A percentile compares a stretch with the other conserved stretches of the same genome.
phyloP scores from a whole-genome alignment of 2,797 vertebrate species.

The Sitta carolinensis region DNA sequence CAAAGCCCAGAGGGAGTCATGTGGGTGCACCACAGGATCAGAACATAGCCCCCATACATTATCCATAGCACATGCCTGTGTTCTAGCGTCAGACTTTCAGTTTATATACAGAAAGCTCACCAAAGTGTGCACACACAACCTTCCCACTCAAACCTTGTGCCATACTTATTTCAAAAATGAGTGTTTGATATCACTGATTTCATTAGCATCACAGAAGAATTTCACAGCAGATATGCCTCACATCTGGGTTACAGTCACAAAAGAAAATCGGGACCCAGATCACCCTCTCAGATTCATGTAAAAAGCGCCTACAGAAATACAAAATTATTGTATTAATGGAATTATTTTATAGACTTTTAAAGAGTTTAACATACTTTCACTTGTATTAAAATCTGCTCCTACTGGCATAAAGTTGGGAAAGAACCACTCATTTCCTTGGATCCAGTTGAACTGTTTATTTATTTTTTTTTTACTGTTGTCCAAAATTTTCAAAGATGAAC shows the following conservation, averaged over 20 bases:
- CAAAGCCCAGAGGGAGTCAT: neutral
- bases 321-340: neutral
- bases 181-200: neutral
- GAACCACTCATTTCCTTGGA: neutral
- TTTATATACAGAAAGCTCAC: neutral
- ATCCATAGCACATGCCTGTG: accelerated
- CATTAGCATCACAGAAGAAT: neutral
- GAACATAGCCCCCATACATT: accelerated
- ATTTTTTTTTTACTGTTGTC: neutral
- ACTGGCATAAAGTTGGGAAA: neutral
- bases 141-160: neutral
- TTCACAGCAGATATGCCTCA: neutral
- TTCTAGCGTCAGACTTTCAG: neutral
- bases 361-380: neutral
- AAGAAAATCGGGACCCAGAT: neutral
- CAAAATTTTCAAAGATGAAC: neutral
- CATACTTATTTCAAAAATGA: neutral
- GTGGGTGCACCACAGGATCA: accelerated
- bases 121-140: neutral
- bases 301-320: neutral
- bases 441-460: neutral
- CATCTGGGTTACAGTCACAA: neutral
- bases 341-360: neutral
- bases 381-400: neutral
- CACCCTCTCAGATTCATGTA: neutral